These are phyloP conservation scores for Chelonoidis abingdonii DNA, from an alignment of 2,113 vertebrate genomes.

Conservation along the genomic window DNA sequence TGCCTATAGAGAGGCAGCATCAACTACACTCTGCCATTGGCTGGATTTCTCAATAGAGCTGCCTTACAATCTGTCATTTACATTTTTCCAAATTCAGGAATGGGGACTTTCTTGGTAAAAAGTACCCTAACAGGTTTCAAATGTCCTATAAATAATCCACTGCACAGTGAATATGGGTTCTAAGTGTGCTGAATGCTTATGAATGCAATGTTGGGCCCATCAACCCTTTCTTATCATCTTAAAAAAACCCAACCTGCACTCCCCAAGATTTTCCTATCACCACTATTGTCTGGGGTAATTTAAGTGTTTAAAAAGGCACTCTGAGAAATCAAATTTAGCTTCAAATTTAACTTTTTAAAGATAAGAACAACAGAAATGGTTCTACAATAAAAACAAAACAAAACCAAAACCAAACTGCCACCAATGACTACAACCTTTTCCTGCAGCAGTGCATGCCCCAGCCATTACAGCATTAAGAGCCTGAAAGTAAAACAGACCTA, in stretches of 20 bases:
- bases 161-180: neutral
- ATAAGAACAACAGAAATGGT: neutral
- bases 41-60: neutral
- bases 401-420: too few relatives aligned
- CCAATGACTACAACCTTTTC: neutral
- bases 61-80: neutral
- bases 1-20: neutral
- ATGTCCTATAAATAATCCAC: neutral
- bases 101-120: neutral
- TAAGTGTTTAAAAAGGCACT: neutral
- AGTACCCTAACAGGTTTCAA: fast-evolving
- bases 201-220: neutral
- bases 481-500: constrained; percentile 30
- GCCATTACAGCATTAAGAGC: constrained; percentile 8
- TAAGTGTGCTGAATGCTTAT: neutral
- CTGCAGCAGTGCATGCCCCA: neutral
- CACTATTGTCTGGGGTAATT: neutral
- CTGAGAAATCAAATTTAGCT: neutral
- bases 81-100: neutral
- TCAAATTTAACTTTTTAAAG: neutral
- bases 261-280: neutral
- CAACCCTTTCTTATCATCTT: neutral
- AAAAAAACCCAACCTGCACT: neutral
- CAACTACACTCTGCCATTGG: neutral
- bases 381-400: neutral